Base-by-base conservation (phyloP, 1,140 invertebrate species). In the Propsilocerus akamusi region DNA sequence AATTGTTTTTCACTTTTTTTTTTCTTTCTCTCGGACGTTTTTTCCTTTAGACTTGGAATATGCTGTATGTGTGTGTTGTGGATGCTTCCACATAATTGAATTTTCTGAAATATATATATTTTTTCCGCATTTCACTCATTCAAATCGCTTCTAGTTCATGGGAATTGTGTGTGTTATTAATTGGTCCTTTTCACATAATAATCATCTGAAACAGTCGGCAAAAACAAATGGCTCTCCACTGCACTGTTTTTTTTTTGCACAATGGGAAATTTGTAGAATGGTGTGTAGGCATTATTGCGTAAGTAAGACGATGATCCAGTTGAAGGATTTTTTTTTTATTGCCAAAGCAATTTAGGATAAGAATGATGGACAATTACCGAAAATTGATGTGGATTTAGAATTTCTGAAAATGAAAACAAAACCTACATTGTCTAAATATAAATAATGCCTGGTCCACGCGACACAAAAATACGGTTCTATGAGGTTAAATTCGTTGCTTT, bases 161-260 rank as follows among this genome's bases (percentile, higher is more conserved):
- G n/a, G n/a, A n/a, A n/a, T n/a, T n/a, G n/a, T 14, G 34, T 41
- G 34, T 41, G 34, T 41, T 41, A 41, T 41, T 41, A 41, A 41
- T 41, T 41, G 34, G 34, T 41, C 34, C n/a, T n/a, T n/a, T 41
- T 41, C 34, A 41, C 34, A 41, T 41, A 41, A 41, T 41, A 41
- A 41, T 41, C 17, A 41, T 41, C 34, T 20, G 14, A 17, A 41
- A 10, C 34, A 41, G 34, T n/a, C n/a, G 34, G 17, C 14, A 41
- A 17, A 37, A 41, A 41, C 34, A 41, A 41, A 41, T 41, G 14
- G 34, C 14, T 6, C 32, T 20, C 17, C 17, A 41, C 17, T 41
- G n/a, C n/a, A n/a, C n/a, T n/a, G n/a, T n/a, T n/a, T n/a, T n/a
- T n/a, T n/a, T n/a, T n/a, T n/a, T n/a, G n/a, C 34, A 41, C 34